Evolutionary conservation across 2,888 invertebrate species (phyloP).

Genomic region (Drosophila rellima): DNA sequence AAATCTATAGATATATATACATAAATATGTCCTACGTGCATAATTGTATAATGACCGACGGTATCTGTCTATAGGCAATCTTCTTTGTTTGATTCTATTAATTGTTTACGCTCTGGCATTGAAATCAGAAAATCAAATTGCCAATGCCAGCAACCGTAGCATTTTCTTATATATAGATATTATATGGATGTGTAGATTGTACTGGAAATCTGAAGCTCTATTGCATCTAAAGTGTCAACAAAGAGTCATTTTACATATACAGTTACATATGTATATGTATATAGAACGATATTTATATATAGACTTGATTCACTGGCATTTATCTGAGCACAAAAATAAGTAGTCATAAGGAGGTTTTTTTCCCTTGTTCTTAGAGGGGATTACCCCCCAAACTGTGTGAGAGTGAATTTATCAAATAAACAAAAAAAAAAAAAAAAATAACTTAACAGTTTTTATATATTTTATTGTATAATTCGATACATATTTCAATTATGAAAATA

Average conservation of each 20-base stretch:
- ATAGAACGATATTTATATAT: neutral
- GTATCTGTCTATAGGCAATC: neutral
- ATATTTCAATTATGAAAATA: slow-evolving; percentile 37
- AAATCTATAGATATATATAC: neutral
- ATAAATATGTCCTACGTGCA: slow-evolving; percentile 1
- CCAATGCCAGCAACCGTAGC: slow-evolving; percentile 1
- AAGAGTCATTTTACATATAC: neutral
- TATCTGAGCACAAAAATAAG: neutral
- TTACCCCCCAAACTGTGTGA: neutral
- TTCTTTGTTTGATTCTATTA: slow-evolving; percentile 14
- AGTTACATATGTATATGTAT: neutral
- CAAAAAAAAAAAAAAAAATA: no score
- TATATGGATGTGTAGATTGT: slow-evolving; percentile 2
- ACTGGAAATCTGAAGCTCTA: slow-evolving; percentile 4
- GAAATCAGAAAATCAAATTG: slow-evolving; percentile 7
- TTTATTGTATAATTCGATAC: no score
- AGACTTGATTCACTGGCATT: neutral
- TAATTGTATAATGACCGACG: slow-evolving; percentile 7
- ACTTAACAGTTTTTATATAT: no score
- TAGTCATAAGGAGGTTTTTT: no score
- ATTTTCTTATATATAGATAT: neutral
- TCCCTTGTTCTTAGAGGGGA: neutral
- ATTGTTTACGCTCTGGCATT: slow-evolving; percentile 19
- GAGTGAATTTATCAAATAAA: neutral
- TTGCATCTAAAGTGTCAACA: slow-evolving; percentile 18